These are phyloP conservation scores for Aselliscus stoliczkanus DNA, from an alignment of 2,797 vertebrate species.

Conservation along the genomic window DNA sequence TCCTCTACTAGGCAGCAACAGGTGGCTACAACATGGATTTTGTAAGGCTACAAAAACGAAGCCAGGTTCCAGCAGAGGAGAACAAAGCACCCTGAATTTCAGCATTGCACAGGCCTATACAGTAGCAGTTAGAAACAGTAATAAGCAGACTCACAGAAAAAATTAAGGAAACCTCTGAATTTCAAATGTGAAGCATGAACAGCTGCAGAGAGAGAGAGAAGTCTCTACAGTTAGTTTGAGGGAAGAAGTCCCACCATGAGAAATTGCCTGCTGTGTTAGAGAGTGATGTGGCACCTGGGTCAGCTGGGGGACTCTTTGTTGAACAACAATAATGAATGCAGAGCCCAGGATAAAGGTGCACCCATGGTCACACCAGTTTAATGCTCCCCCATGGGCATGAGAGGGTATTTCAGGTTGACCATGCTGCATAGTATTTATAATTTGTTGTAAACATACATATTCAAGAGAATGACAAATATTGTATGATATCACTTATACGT, in stretches of 20 bases:
- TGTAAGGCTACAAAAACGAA: neutral
- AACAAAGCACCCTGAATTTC: neutral
- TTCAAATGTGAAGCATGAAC: neutral
- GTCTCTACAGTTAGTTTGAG: neutral
- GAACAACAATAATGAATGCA: neutral
- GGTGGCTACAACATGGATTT: neutral
- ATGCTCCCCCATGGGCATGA: too few species aligned
- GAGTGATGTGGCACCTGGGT: accelerated
- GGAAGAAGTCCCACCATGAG: neutral
- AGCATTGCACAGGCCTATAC: neutral
- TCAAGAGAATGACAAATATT: neutral
- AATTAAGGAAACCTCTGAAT: neutral
- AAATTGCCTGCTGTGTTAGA: neutral
- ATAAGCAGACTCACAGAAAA: neutral
- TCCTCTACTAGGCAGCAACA: neutral
- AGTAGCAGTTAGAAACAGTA: neutral
- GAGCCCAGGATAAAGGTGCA: neutral
- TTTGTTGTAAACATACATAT: neutral
- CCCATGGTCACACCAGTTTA: neutral
- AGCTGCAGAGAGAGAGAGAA: neutral
- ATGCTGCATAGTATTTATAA: neutral
- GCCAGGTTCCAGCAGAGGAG: neutral
- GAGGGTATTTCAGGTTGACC: neutral
- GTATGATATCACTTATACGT: neutral
- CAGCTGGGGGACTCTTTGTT: accelerated